Evolutionary conservation across 2,113 vertebrate genomes (phyloP).

Genomic region (Pyxicephalus adspersus): DNA sequence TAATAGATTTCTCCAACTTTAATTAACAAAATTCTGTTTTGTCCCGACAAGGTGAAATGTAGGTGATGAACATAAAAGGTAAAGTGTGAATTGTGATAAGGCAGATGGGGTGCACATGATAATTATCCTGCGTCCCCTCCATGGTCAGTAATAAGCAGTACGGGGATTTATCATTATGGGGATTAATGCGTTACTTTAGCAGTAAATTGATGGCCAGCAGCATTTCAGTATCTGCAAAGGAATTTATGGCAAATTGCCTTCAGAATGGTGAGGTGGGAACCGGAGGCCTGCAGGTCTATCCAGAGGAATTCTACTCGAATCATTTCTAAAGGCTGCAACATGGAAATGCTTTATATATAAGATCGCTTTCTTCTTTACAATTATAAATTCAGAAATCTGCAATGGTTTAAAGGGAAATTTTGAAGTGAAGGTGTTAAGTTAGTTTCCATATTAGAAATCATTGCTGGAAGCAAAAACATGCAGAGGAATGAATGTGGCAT

Average conservation of each 20-base stretch:
- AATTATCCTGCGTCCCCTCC: no score
- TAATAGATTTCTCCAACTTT: conserved; percentile 81
- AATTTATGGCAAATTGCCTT: no score
- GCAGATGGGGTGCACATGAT: neutral
- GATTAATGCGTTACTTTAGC: no score
- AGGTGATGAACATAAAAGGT: conserved; percentile 65
- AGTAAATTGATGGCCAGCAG: no score
- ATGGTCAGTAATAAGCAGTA: no score
- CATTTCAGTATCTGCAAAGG: no score
- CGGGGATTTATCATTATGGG: no score
- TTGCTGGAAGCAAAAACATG: conserved; percentile 26
- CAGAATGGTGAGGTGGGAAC: no score
- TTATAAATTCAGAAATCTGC: neutral
- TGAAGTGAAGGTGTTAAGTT: neutral
- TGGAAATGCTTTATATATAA: neutral
- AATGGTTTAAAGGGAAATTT: no score
- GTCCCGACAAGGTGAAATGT: conserved; percentile 68
- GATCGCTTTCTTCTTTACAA: neutral
- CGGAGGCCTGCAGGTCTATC: no score
- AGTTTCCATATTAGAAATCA: neutral
- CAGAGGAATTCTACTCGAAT: no score
- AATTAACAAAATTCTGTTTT: conserved; percentile 78
- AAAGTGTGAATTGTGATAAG: conserved; percentile 57
- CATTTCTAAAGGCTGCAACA: no score
- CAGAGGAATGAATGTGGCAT: neutral